Conservation (phyloP, 2,113 vertebrate species). For the Bufo bufo region DNA sequence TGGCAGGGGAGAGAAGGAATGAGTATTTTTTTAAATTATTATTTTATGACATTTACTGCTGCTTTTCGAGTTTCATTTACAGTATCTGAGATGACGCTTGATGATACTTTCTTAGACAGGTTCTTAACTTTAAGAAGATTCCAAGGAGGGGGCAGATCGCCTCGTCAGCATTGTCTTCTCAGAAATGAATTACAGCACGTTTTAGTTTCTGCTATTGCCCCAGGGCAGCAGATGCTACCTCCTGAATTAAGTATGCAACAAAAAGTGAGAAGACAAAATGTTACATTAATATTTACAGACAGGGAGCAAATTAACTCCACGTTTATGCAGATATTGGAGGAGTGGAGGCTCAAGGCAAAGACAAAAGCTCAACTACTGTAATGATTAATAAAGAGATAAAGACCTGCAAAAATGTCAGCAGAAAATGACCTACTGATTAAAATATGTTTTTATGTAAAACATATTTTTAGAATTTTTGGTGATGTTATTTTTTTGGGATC, state of each 20-base stretch:
- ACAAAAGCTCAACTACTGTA: conserved; percentile 7
- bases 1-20: no score
- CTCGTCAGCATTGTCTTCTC: background rate
- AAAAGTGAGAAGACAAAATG: conserved; percentile 6
- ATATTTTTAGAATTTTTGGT: no score
- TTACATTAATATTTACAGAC: conserved; percentile 38
- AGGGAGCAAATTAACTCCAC: conserved; percentile 23
- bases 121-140: background rate
- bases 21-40: no score
- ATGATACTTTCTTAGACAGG: no score
- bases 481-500: no score
- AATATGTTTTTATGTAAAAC: no score
- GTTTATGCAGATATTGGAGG: conserved; percentile 25
- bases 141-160: background rate
- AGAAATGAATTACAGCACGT: conserved; percentile 47
- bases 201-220: conserved; percentile 44
- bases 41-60: no score
- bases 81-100: no score
- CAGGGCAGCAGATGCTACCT: conserved; percentile 51
- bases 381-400: conserved; percentile 34
- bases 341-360: conserved; percentile 25
- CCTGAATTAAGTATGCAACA: conserved; percentile 45
- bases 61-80: no score
- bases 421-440: no score
- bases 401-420: background rate